These are phyloP conservation scores for Microctonus brassicae DNA, from an alignment of 2,888 invertebrate species.

Conservation along the genomic window DNA sequence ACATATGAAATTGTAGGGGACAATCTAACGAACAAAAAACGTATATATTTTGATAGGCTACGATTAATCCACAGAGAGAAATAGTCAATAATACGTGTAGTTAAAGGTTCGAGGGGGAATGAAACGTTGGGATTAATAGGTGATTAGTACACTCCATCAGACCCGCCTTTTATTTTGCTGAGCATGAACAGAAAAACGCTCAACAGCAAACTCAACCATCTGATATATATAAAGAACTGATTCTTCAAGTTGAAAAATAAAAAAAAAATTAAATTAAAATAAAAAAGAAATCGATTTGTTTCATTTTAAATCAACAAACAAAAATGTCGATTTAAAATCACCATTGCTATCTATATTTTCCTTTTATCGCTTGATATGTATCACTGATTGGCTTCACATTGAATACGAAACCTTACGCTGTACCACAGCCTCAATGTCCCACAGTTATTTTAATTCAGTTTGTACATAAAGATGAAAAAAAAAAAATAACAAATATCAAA, in stretches of 20 bases:
- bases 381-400: background rate
- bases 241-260: too few relatives aligned
- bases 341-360: background rate
- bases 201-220: background rate
- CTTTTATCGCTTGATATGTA: background rate
- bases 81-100: background rate
- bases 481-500: background rate
- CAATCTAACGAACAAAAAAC: background rate
- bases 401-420: background rate
- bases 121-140: constrained; percentile 54
- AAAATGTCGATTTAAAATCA: background rate
- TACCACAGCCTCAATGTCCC: background rate
- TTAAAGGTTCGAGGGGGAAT: constrained; percentile 9
- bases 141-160: constrained; percentile 58
- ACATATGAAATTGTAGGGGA: background rate
- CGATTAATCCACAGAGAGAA: background rate
- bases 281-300: constrained; percentile 6
- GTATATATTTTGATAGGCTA: background rate
- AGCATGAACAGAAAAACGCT: background rate
- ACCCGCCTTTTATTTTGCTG: constrained; percentile 49
- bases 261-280: too few relatives aligned
- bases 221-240: too few relatives aligned
- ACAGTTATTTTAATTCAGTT: background rate
- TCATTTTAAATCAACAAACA: background rate
- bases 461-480: background rate